Evolutionary conservation across 2,113 vertebrate species (phyloP).

Genomic region (Xenopus laevis): DNA sequence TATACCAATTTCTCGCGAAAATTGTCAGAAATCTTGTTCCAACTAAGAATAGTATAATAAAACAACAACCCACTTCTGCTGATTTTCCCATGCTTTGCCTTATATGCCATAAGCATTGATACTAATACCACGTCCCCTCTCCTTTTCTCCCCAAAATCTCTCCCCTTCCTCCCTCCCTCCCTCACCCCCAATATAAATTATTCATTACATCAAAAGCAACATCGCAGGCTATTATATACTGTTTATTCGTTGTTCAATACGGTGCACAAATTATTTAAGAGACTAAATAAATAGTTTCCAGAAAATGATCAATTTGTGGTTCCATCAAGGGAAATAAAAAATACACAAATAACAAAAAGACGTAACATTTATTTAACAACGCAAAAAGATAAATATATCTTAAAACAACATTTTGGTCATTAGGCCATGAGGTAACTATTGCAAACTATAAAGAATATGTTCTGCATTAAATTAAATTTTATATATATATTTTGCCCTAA

Average conservation of each 20-base stretch:
- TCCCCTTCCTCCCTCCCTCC: too few relatives aligned
- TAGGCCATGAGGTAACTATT: slow-evolving; percentile 93
- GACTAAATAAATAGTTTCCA: neutral
- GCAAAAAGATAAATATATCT: slow-evolving; percentile 81
- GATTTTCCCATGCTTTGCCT: too few relatives aligned
- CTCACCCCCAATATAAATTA: too few relatives aligned
- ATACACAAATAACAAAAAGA: slow-evolving; percentile 55
- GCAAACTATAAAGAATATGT: slow-evolving; percentile 76
- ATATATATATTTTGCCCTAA: slow-evolving; percentile 43
- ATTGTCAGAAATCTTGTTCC: too few relatives aligned
- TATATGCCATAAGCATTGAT: too few relatives aligned
- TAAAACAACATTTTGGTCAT: slow-evolving; percentile 83
- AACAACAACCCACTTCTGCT: too few relatives aligned
- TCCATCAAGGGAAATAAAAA: slow-evolving; percentile 43
- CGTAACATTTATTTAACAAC: slow-evolving; percentile 87
- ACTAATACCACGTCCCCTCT: too few relatives aligned
- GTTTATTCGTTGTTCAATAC: neutral
- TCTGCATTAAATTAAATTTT: slow-evolving; percentile 59
- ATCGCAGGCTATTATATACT: neutral
- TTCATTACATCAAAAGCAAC: neutral
- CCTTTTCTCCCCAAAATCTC: too few relatives aligned
- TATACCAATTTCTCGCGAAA: too few relatives aligned
- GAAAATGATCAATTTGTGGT: too few relatives aligned
- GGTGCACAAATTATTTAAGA: neutral
- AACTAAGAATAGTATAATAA: too few relatives aligned